Evolutionary conservation across 2,113 vertebrate genomes (phyloP), one percentile per base, ranked within the genome.

Genomic region (Caranx ignobilis): DNA sequence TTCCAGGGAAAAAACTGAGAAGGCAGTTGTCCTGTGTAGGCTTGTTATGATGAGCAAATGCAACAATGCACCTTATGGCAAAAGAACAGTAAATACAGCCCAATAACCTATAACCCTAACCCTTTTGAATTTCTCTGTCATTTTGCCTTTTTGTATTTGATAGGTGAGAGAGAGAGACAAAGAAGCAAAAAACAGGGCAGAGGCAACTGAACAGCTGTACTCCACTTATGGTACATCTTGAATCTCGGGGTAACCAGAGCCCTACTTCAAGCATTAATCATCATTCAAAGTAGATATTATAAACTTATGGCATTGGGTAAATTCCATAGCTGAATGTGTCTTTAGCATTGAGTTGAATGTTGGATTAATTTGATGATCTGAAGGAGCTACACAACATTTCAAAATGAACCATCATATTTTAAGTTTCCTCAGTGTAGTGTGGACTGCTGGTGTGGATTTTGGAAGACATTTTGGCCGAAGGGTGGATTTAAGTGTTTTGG

Each of bases 11-110:
- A 86, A 82, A 79, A 81, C 39, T 48, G 57, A 50, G 54, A 55
- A 80, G 79, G 62, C 75, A 35, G 39, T 48, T 61, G 80, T 91
- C 89, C 72, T 92, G 93, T 93, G 63, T 64, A 41, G 89, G 93
- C 94, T 88, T 93, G 94, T 77, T 79, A 48, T 57, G 79, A 45
- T 74, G 39, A 68, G 72, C 47, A 26, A 26, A 11, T 52, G 11
- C 10, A 39, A 35, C 21, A 31, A 1, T 45, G n/a, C 16, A 11
- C 31, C 26, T 26, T 26, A 26, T 4, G 11, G 16, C 21, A 48
- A 0, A 35, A 12, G 26, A 26, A 26, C 26, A 26, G 26, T 26
- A 26, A 26, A 26, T 26, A 26, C 26, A 26, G 26, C 26, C 26
- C 26, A 26, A 26, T 26, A 26, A 26, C 26, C 26, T 26, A 26